Base-by-base conservation (phyloP, 2,797 vertebrate species). In the Sebastes steindachneri region DNA sequence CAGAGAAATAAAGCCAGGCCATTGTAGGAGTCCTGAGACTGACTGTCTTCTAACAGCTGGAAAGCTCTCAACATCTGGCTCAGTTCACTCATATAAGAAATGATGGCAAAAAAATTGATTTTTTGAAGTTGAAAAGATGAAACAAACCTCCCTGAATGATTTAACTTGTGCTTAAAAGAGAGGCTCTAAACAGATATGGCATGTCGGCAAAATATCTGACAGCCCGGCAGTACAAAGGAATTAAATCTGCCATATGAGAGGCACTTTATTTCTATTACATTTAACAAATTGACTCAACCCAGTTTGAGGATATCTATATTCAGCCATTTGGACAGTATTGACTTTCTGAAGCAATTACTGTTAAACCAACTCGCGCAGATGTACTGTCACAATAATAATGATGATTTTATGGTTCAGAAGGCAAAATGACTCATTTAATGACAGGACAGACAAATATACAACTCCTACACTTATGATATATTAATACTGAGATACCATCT, bases 271-370 rank as follows among this genome's bases (percentile, higher is more conserved):
- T 85, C 63, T 86, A 85, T 79, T 80, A 31, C 41, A 66, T 88
- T 84, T 77, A 82, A 73, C 33, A 64, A 87, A 87, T 59, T 63
- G 74, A 82, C 74, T 84, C 59, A 87, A 59, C 73, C 65, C 73
- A 75, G 37, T 86, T 75, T 79, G 23, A 59, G 31, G n/a, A 71
- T 70, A 66, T 84, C 69, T 88, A 79, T 83, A 89, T 85, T 85
- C 78, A 79, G 72, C 59, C 51, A 57, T 83, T 85, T 74, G 68
- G 55, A 77, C 51, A 48, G 21, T 59, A 82, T 68, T 60, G 45
- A 85, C 80, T 79, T 71, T 70, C 58, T 60, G 25, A 81, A 73
- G 74, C 53, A 83, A 76, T 77, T 74, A 76, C 41, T 28, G 77
- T 74, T 63, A 80, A 83, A 85, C 70, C 4, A 54, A 76, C 67